phyloP scores from a whole-genome alignment of 2,888 invertebrate genomes.

The Meganola albula region DNA sequence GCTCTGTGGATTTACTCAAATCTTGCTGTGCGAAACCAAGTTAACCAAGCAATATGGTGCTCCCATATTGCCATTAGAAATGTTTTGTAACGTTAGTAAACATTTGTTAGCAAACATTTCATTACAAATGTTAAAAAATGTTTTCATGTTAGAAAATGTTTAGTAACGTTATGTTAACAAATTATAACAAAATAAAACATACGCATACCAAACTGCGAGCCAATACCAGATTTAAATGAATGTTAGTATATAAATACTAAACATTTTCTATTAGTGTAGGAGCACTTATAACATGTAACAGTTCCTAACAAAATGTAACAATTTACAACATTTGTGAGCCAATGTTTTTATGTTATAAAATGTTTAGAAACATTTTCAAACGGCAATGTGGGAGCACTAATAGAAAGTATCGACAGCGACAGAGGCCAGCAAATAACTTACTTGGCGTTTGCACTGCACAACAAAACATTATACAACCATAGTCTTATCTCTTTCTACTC shows the following conservation, averaged over 20 bases:
- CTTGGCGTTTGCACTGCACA: no score
- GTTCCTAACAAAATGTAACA: conserved; percentile 13
- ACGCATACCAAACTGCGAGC: conserved; percentile 22
- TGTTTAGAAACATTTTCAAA: conserved; percentile 9
- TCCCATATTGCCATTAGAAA: conserved; percentile 16
- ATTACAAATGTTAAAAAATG: conserved; percentile 8
- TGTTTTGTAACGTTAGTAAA: conserved; percentile 17
- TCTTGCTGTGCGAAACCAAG: no score
- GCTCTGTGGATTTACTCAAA: no score
- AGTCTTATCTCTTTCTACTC: no score
- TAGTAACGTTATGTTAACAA: conserved; percentile 8
- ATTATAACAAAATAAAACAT: conserved; percentile 18
- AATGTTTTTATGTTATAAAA: conserved; percentile 11
- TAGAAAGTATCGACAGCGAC: no score
- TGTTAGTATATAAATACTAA: no score
- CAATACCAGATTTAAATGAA: conserved; percentile 19
- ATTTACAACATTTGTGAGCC: conserved; percentile 12
- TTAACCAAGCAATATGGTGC: no score
- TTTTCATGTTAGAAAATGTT: conserved; percentile 15
- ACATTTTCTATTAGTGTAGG: conserved; percentile 14
- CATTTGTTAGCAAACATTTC: conserved; percentile 18
- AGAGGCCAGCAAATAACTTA: no score
- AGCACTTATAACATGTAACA: conserved; percentile 13
- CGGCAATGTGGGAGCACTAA: conserved; percentile 13
- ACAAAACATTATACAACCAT: no score